Base-by-base conservation (phyloP, 2,888 invertebrate genomes). In the Siphonodentalium dalli region DNA sequence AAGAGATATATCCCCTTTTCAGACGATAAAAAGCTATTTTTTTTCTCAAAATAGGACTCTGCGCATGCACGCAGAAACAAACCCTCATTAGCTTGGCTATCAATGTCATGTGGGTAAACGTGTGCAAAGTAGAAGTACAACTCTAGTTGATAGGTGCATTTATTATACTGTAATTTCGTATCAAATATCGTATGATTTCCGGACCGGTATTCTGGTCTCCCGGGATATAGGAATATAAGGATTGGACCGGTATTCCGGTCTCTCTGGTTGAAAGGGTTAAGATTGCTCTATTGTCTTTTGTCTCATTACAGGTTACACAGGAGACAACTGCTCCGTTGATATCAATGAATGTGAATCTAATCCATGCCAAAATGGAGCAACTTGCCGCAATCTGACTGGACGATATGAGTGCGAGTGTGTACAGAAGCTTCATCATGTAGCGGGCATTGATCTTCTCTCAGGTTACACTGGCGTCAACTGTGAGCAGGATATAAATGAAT, bases 401-500 rank as follows among this genome's bases (percentile, higher is more conserved):
- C 38, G 48, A 18, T 68, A 65, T 37, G 54, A 39, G 0, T 68
- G 68, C 33, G 5, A 48, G 3, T 68, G 68, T 57, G 40, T 37
- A 9, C 55, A 54, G 26, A 37, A 15, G 11, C 44, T 45, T 9
- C 34, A 49, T 9, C 53, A 53, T 27, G 31, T 58, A 15, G 27
- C 28, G n/a, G 23, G 27, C 6, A 29, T 51, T n/a, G 57, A 58
- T 13, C 66, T 66, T 43, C 15, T 54, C 15, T 52, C 71, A 15
- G 77, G 75, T 0, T 80, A 54, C 49, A 62, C 61, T 20, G 82
- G 82, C 5, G 29, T 24, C 1, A 56, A 63, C 27, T 82, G 75
- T 65, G 66, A 66, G 9, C 15, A 42, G 7, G 65, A 66, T 24
- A 69, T 73, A 7, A 39, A 73, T 31, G 70, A 71, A 42, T 73